Evolutionary conservation across 2,797 vertebrate genomes (phyloP).

Genomic region (Emydoidea blandingii): DNA sequence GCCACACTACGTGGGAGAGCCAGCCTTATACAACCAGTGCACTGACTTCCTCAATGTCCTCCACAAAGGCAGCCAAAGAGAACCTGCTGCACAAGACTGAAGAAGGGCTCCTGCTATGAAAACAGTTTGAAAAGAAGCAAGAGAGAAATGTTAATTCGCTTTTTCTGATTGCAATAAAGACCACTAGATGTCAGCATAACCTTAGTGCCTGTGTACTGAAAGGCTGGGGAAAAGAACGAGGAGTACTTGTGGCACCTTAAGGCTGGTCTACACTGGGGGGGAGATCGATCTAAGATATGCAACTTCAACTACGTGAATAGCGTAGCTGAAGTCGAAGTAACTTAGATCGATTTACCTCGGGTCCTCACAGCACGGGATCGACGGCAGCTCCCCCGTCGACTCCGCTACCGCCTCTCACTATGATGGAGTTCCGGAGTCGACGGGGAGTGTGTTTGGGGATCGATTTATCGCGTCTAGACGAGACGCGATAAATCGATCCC

Average conservation of each 20-base stretch:
- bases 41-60: background rate
- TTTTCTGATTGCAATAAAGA: background rate
- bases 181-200: slow-evolving; percentile 17
- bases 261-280: fast-evolving
- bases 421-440: too few relatives aligned
- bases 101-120: background rate
- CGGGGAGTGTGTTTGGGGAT: too few relatives aligned
- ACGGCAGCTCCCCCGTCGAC: too few relatives aligned
- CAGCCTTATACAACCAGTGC: background rate
- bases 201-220: background rate
- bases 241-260: background rate
- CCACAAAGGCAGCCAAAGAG: background rate
- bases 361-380: too few relatives aligned
- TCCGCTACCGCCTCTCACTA: too few relatives aligned
- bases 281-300: too few relatives aligned
- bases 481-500: too few relatives aligned
- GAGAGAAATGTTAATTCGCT: background rate
- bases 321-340: too few relatives aligned
- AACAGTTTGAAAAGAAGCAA: background rate
- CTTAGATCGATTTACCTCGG: too few relatives aligned
- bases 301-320: too few relatives aligned
- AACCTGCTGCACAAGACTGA: background rate
- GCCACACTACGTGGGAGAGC: background rate
- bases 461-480: too few relatives aligned
- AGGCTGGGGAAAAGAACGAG: background rate